Base-by-base conservation (phyloP, 2,113 vertebrate genomes). In the Istiophorus platypterus region DNA sequence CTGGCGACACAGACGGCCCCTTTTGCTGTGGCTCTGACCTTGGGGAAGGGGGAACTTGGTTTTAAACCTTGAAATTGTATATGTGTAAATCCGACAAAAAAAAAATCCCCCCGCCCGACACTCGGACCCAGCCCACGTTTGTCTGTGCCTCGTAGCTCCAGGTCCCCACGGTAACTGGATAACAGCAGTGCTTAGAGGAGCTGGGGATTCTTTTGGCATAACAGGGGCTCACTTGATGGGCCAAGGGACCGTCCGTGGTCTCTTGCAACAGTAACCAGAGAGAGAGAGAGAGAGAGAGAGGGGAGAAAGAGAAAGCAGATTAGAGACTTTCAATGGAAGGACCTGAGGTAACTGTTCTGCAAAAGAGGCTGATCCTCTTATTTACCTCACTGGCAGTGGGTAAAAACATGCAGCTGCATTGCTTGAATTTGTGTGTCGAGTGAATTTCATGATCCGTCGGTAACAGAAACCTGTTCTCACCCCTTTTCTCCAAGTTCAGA, bases 81-180 rank as follows among this genome's bases (percentile, higher is more conserved):
- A 98, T 26, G 97, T 98, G 98, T 96, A 98, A 99, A 99, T 97
- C 97, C 96, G 96, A 95, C 9, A 80, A 95, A 97, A 97, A 96
- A n/a, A n/a, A n/a, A n/a, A n/a, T n/a, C 96, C 97, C 97, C 95
- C 89, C 94, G 4, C 74, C 83, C 76, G 58, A 54, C 70, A 72
- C 84, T 73, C 71, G 83, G 72, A 39, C 73, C 66, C 80, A 26
- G 72, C 87, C 73, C 75, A 71, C 15, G 72, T 88, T 90, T 80
- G 86, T 89, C 86, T 63, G 72, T 74, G 74, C 95, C 95, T 96
- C 95, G 95, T 94, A 96, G 89, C 95, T 95, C 89, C 45, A 82
- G 78, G 93, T 96, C 96, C 95, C 96, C 88, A 47, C 95, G 94
- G 96, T 97, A 97, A 96, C 96, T 95, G 96, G 97, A 97, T 97